Evolutionary conservation across 2,113 vertebrate genomes (phyloP).

Genomic region (Heterocephalus glaber): DNA sequence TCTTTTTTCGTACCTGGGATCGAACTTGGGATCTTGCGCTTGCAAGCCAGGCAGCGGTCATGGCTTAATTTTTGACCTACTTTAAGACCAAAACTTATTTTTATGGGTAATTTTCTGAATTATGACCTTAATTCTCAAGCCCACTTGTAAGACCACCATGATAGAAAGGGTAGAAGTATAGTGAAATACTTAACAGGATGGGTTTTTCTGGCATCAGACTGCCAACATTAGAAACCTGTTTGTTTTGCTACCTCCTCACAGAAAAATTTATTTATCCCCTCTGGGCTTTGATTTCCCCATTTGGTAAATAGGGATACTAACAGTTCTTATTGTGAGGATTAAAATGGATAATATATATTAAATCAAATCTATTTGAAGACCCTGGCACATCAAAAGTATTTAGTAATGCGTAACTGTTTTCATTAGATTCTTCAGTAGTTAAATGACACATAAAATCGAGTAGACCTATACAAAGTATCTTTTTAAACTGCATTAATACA

Average conservation of each 20-base stretch:
- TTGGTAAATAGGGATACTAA: not conserved
- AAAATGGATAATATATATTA: not conserved
- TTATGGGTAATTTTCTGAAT: not conserved
- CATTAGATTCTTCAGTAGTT: not conserved
- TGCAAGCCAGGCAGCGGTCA: too few species aligned
- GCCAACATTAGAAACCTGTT: not conserved
- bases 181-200: not conserved
- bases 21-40: too few species aligned
- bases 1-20: too few species aligned
- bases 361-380: not conserved
- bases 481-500: not conserved
- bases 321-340: not conserved
- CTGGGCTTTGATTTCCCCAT: not conserved
- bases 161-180: not conserved
- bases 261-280: not conserved
- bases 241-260: not conserved
- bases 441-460: not conserved
- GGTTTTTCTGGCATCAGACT: not conserved
- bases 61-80: not conserved
- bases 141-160: not conserved
- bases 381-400: not conserved
- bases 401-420: not conserved
- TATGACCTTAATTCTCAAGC: not conserved
- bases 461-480: not conserved
- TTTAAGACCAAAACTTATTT: not conserved